Conservation (phyloP, 35 echinoderm and acorn worm genomes). For the Heliocidaris erythrogramma region DNA sequence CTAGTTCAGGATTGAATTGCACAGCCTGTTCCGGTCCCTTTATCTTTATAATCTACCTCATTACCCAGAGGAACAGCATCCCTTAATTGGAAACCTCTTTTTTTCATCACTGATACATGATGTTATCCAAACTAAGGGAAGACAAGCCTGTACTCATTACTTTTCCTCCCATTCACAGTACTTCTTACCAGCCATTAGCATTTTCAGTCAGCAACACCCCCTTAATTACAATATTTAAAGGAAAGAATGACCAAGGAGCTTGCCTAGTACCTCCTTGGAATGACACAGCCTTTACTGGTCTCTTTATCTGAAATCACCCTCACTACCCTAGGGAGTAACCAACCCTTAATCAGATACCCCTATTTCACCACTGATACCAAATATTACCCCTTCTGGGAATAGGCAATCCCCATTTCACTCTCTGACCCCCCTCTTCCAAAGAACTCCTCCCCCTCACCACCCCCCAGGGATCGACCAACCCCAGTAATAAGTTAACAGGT, state of each 20-base stretch:
- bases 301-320: not conserved
- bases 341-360: not conserved
- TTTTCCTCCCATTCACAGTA: not conserved
- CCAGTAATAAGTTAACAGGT: conserved; percentile 35
- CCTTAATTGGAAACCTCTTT: not conserved
- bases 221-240: not conserved
- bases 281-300: not conserved
- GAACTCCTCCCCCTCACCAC: not conserved
- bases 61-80: not conserved
- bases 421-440: not conserved
- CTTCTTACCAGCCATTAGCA: not conserved
- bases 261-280: too few relatives aligned
- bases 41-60: not conserved
- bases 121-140: too few relatives aligned
- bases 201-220: not conserved
- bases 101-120: not conserved
- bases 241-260: not conserved
- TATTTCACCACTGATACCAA: not conserved
- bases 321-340: not conserved
- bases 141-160: not conserved
- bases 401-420: not conserved
- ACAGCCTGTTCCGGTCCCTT: not conserved
- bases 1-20: not conserved
- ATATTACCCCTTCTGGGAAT: not conserved
- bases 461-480: conserved; percentile 8